Conservation (phyloP, 2,888 invertebrate species). For the Orchesella flavescens region DNA sequence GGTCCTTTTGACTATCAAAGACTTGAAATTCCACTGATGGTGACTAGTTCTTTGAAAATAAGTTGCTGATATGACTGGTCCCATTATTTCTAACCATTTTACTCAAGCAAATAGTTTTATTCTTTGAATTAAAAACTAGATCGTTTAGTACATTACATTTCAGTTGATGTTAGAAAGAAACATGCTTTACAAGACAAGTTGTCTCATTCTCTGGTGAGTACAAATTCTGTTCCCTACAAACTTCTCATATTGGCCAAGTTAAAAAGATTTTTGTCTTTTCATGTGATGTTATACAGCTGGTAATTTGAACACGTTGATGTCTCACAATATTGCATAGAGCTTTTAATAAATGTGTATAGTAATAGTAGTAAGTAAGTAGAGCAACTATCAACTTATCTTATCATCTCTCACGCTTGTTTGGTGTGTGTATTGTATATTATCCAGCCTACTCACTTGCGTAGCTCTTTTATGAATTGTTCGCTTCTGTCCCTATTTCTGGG, state of each 20-base stretch:
- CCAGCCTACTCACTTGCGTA: conserved; percentile 10
- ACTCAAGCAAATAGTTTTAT: conserved; percentile 33
- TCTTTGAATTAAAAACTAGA: conserved; percentile 22
- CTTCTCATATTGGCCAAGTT: not conserved
- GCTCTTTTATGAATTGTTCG: not conserved
- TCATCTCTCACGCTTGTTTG: not conserved
- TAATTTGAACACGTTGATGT: not conserved
- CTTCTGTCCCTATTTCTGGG: not conserved
- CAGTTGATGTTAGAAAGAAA: not conserved
- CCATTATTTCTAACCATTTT: too few species aligned
- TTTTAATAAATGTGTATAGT: too few species aligned
- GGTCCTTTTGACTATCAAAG: too few species aligned
- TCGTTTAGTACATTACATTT: not conserved
- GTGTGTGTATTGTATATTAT: conserved; percentile 17
- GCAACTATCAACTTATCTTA: too few species aligned
- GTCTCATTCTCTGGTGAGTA: too few species aligned
- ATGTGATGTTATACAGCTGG: not conserved
- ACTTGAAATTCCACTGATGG: too few species aligned
- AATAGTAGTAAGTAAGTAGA: too few species aligned
- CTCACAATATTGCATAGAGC: too few species aligned
- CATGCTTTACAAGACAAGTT: not conserved
- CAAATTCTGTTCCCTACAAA: not conserved
- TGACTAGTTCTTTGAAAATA: conserved; percentile 21
- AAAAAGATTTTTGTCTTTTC: not conserved
- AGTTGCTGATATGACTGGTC: conserved; percentile 23